phyloP scores from a whole-genome alignment of 1,140 invertebrate genomes.

The Saccostrea echinata region DNA sequence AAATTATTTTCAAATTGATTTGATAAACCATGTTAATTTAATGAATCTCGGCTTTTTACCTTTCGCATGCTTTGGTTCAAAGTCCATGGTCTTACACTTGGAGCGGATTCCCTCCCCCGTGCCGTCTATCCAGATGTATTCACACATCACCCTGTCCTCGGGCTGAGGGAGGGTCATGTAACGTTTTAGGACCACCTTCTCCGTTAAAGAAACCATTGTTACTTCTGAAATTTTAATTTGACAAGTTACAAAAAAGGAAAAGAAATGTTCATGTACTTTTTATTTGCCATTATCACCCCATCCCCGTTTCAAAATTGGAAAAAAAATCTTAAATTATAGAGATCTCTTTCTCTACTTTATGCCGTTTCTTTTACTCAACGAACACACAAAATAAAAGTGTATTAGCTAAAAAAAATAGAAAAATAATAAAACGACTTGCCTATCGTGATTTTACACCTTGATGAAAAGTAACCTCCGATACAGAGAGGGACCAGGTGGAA shows the following conservation, averaged over 20 bases:
- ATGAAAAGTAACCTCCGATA: background rate
- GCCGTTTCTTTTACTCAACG: too few relatives aligned
- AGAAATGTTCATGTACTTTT: too few relatives aligned
- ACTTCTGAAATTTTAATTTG: background rate
- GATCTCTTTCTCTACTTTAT: too few relatives aligned
- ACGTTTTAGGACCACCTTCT: constrained; percentile 87
- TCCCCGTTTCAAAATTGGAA: background rate
- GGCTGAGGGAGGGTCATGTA: constrained; percentile 90
- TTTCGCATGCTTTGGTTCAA: constrained; percentile 87
- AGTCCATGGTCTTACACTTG: constrained; percentile 93
- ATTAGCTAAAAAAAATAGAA: too few relatives aligned
- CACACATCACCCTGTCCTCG: constrained; percentile 87
- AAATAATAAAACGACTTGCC: too few relatives aligned
- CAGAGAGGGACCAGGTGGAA: background rate
- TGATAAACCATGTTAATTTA: background rate
- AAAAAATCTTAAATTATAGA: too few relatives aligned
- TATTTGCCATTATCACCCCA: too few relatives aligned
- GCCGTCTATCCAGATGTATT: constrained; percentile 98
- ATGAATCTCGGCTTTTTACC: constrained; percentile 77
- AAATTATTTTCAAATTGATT: too few relatives aligned
- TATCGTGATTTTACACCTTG: background rate
- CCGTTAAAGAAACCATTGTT: constrained; percentile 28
- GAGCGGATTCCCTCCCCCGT: constrained; percentile 92
- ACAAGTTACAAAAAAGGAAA: background rate
- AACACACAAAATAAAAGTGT: too few relatives aligned